These are phyloP conservation scores for Drosophila pallidifrons DNA, from an alignment of 1,140 invertebrate species.

Conservation along the genomic window DNA sequence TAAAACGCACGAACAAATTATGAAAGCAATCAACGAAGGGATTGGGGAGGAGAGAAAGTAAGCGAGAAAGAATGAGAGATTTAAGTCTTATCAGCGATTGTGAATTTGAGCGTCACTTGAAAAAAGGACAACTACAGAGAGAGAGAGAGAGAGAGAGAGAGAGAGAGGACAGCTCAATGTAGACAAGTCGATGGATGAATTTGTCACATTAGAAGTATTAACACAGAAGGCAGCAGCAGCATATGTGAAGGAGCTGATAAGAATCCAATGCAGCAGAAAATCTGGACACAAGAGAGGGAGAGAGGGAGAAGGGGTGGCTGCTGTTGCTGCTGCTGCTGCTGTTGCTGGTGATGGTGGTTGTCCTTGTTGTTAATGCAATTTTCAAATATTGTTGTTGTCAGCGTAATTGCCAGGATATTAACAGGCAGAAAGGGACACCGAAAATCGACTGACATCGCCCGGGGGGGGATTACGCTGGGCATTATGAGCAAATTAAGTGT, in stretches of 20 bases:
- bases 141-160: too few species aligned
- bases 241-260: conserved; percentile 69
- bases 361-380: conserved; percentile 58
- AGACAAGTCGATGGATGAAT: conserved; percentile 63
- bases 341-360: conserved; percentile 33
- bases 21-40: conserved; percentile 45
- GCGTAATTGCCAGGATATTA: conserved; percentile 79
- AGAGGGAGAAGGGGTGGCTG: neutral
- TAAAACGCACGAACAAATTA: conserved; percentile 55
- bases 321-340: conserved; percentile 12
- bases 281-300: conserved; percentile 4
- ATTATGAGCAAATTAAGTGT: conserved; percentile 83
- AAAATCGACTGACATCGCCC: too few species aligned
- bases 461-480: conserved; percentile 71
- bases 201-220: conserved; percentile 78
- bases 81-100: conserved; percentile 72
- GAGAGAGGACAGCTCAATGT: conserved; percentile 37
- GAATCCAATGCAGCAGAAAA: conserved; percentile 45
- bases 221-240: conserved; percentile 11
- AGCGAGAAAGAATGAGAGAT: neutral
- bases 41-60: neutral
- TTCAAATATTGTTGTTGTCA: conserved; percentile 76
- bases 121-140: conserved; percentile 52
- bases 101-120: conserved; percentile 66
- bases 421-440: conserved; percentile 40